A percentile compares a stretch with the other conserved stretches of the same genome.
Conservation (phyloP, 2,888 invertebrate genomes). For the Dasysyrphus tricinctus region DNA sequence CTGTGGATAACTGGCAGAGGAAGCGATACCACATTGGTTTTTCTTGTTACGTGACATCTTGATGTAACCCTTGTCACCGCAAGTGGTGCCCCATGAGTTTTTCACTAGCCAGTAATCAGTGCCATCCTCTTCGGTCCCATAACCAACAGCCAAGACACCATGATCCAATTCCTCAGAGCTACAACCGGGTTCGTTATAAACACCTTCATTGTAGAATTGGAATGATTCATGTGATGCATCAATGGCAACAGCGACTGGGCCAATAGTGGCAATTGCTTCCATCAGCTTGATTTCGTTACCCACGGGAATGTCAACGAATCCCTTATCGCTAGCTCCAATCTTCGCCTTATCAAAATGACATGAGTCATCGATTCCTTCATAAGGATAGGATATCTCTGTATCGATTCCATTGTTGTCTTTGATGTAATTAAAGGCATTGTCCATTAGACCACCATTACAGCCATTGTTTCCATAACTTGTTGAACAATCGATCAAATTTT, state of each 20-base stretch:
- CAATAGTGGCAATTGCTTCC: conserved; percentile 91
- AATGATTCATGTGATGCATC: conserved; percentile 93
- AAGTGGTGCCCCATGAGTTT: no score
- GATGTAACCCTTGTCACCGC: no score
- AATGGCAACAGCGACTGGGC: conserved; percentile 94
- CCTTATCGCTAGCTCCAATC: conserved; percentile 91
- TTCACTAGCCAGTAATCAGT: conserved; percentile 88
- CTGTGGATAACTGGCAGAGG: conserved; percentile 92
- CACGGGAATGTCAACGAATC: conserved; percentile 89
- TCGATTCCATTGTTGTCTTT: no score
- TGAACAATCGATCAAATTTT: conserved; percentile 96
- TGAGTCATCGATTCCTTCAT: conserved; percentile 90
- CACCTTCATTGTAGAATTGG: conserved; percentile 92
- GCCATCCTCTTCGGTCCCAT: conserved; percentile 82
- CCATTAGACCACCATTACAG: conserved; percentile 91
- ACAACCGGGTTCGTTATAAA: conserved; percentile 93
- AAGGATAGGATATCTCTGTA: conserved; percentile 94
- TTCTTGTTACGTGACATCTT: no score
- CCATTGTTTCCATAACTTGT: conserved; percentile 93
- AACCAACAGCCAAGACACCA: conserved; percentile 85
- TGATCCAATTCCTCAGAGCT: conserved; percentile 90
- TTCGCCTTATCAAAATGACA: conserved; percentile 87
- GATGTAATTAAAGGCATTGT: conserved; percentile 94
- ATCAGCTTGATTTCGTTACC: conserved; percentile 89
- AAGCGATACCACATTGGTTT: conserved; percentile 95